Base-by-base conservation (phyloP, 2,113 vertebrate species). In the Ivindomyrus marchei region DNA sequence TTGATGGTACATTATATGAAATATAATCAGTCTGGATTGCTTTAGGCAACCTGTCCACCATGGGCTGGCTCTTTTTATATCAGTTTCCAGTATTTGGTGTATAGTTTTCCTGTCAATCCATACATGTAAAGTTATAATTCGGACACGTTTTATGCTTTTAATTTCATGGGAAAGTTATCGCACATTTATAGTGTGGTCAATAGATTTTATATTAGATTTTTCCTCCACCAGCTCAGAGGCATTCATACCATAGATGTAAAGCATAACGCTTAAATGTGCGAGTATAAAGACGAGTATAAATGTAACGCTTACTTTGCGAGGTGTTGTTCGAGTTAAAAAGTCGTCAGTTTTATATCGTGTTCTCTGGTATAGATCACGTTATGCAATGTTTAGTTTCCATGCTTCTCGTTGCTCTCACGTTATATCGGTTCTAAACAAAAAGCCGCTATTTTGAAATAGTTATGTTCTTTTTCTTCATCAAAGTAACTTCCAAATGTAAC, bases 381-480 rank as follows among this genome's bases (percentile, higher is more conserved):
- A 91, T 91, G 91, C 91, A 92, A 87, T 96, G 94, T 97, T 97
- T 93, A 95, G 94, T 96, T 96, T 96, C 96, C 94, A 96, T 95
- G 97, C 97, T 97, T 95, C 95, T 95, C 97, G 96, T 97, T 95
- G 96, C 96, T 96, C 95, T 97, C 93, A 89, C 39, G 5, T 80
- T 89, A 45, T 89, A 89, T 89, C 49, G 9, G 52, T 24, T 62
- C 24, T 84, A 53, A 46, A n/a, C n/a, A 90, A 89, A 47, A 89
- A 53, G 31, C 88, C 89, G 62, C 90, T 90, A 83, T 89, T 90
- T 88, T 91, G 46, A 83, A 89, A 8, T n/a, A 50, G 88, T 88
- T 92, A 50, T 90, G 5, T 70, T 77, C 52, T 91, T 92, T 93
- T 91, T 70, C 58, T 74, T 36, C 89, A 88, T 88, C 85, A 87